Evolutionary conservation across 2,797 vertebrate genomes (phyloP).

Genomic region (Myripristis jacobus): DNA sequence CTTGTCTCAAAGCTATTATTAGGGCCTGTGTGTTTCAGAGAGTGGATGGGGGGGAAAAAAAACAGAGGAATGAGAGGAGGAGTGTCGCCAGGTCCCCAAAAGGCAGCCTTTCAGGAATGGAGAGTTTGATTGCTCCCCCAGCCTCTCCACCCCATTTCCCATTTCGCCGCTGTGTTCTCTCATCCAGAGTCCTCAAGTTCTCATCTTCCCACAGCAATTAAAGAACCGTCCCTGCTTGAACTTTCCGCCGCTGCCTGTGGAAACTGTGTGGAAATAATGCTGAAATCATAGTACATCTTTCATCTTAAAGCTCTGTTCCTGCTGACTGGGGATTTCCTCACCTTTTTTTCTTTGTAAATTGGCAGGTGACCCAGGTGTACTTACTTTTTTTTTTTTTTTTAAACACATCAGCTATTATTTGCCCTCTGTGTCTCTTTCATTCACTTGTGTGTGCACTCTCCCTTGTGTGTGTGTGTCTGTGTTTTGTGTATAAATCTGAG

Average conservation of each 20-base stretch:
- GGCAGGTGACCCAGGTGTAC: not conserved
- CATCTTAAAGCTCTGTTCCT: not conserved
- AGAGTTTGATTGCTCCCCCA: not conserved
- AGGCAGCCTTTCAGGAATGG: not conserved
- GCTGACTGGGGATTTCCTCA: not conserved
- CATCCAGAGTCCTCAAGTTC: not conserved
- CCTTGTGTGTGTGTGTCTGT: too few relatives aligned
- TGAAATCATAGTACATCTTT: not conserved
- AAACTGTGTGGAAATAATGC: not conserved
- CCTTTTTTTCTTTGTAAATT: not conserved
- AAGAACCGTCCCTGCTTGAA: not conserved
- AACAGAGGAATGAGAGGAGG: not conserved
- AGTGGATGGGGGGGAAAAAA: not conserved
- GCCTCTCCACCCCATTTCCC: not conserved
- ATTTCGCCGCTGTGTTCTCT: not conserved
- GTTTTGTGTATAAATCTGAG: too few relatives aligned
- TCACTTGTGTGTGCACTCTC: too few relatives aligned
- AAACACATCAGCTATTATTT: not conserved
- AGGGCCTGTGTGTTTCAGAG: not conserved
- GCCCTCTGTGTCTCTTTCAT: not conserved
- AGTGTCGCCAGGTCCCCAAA: not conserved
- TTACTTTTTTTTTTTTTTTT: not conserved
- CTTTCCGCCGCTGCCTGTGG: not conserved
- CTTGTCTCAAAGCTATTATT: not conserved
- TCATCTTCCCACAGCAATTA: constrained; percentile 9